Conservation (phyloP, 1,140 invertebrate species). For the Alviniconcha marisindica region DNA sequence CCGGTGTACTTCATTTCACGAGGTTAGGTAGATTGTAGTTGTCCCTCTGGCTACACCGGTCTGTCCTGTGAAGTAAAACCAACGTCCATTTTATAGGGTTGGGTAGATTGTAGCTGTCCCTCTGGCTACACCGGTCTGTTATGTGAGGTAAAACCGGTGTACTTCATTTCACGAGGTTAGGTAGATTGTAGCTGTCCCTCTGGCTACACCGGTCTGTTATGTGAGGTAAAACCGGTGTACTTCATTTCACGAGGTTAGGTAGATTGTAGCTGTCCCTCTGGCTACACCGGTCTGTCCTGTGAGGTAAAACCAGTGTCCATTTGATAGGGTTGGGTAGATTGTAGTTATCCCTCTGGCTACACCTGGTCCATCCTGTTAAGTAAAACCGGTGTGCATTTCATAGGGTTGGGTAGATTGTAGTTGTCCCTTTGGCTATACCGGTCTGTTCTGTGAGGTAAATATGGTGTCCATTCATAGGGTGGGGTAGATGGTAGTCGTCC, state of each 20-base stretch:
- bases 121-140: conserved; percentile 89
- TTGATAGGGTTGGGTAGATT: no score
- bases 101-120: conserved; percentile 88
- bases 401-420: conserved; percentile 87
- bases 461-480: conserved; percentile 1
- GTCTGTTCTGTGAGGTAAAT: conserved; percentile 84
- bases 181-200: conserved; percentile 87
- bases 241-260: conserved; percentile 80
- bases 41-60: conserved; percentile 90
- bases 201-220: conserved; percentile 90
- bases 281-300: conserved; percentile 91
- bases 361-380: conserved; percentile 86
- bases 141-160: conserved; percentile 79
- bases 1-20: conserved; percentile 7
- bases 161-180: no score
- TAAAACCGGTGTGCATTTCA: conserved; percentile 49
- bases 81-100: neutral
- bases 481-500: conserved; percentile 89
- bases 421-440: conserved; percentile 90
- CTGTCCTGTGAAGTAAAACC: conserved; percentile 82
- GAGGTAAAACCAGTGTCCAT: conserved; percentile 63
- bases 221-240: conserved; percentile 76
- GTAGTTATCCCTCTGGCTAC: conserved; percentile 90
- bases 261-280: conserved; percentile 88
- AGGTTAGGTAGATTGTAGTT: conserved; percentile 88